Conservation (phyloP, 2,797 vertebrate genomes). For the Gouania willdenowi region DNA sequence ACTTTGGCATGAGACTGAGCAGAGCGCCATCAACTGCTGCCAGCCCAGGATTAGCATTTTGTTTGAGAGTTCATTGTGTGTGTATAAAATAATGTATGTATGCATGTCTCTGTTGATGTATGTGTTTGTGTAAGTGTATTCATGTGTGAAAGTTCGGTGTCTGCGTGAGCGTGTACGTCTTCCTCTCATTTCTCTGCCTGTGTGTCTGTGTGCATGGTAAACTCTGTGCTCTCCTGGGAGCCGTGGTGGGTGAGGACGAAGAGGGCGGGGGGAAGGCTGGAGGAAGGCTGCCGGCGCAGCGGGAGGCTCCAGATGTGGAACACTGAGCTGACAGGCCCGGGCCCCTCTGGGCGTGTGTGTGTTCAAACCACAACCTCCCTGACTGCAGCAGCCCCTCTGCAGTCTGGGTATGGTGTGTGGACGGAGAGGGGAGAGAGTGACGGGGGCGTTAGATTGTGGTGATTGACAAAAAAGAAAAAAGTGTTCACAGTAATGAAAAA, state of each 20-base stretch:
- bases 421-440: constrained; percentile 19
- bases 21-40: constrained; percentile 61
- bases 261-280: constrained; percentile 43
- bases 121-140: constrained; percentile 4
- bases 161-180: constrained; percentile 6
- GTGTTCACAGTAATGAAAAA: too few relatives aligned
- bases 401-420: constrained; percentile 46
- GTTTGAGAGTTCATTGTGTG: constrained; percentile 45
- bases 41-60: constrained; percentile 68
- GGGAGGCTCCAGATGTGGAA: constrained; percentile 79
- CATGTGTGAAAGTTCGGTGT: not conserved
- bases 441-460: too few relatives aligned
- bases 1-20: constrained; percentile 65
- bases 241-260: constrained; percentile 35
- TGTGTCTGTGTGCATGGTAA: constrained; percentile 15
- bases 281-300: constrained; percentile 65
- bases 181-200: constrained; percentile 1
- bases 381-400: constrained; percentile 49
- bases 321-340: constrained; percentile 71
- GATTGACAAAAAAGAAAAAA: too few relatives aligned
- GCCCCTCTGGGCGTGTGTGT: constrained; percentile 72
- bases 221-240: constrained; percentile 55
- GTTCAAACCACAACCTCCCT: constrained; percentile 67
- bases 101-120: not conserved
- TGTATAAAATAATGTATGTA: too few relatives aligned